phyloP scores from a whole-genome alignment of 2,888 invertebrate species.

The Phasia obesa region DNA sequence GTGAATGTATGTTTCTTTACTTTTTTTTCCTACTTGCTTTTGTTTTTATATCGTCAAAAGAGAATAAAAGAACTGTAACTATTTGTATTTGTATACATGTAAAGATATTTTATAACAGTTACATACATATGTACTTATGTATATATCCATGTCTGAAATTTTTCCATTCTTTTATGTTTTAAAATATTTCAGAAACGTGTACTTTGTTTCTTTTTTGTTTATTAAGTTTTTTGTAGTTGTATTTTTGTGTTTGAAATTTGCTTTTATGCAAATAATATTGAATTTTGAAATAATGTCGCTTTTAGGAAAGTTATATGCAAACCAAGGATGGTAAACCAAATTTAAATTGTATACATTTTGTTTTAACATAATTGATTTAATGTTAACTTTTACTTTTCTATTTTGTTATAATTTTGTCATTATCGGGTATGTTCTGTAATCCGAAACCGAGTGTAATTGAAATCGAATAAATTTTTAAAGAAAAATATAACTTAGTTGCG shows the following conservation, averaged over 20 bases:
- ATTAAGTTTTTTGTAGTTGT: background rate
- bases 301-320: no score
- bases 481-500: no score
- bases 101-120: constrained; percentile 12
- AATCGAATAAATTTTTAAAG: no score
- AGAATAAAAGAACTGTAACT: constrained; percentile 8
- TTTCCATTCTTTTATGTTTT: background rate
- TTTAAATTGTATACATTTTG: no score
- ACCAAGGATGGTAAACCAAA: no score
- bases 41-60: background rate
- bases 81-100: background rate
- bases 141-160: constrained; percentile 17
- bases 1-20: background rate
- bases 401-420: no score
- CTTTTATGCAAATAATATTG: constrained; percentile 8
- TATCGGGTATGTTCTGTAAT: no score
- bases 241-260: constrained; percentile 1
- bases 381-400: no score
- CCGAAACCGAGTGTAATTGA: no score
- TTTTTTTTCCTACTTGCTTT: background rate
- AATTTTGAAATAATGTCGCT: background rate
- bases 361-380: no score
- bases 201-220: background rate
- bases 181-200: constrained; percentile 1
- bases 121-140: no score